A percentile compares a stretch with the other conserved stretches of the same genome.
Evolutionary conservation across 1,140 invertebrate genomes (phyloP).

Genomic region (Latrodectus geometricus): DNA sequence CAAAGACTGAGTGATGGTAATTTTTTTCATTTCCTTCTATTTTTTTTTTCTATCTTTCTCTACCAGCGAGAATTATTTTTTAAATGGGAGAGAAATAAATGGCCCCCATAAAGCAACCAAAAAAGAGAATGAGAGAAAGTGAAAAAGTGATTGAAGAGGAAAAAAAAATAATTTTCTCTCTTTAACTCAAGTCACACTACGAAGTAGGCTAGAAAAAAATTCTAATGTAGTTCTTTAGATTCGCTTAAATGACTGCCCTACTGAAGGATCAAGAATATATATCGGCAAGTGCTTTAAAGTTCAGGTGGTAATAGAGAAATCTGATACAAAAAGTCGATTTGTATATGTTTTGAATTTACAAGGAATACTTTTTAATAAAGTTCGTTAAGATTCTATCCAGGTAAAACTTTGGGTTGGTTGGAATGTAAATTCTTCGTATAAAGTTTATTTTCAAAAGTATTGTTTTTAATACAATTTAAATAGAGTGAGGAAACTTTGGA

Average conservation of each 20-base stretch:
- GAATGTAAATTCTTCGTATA: too few relatives aligned
- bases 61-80: slow-evolving; percentile 40
- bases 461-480: too few relatives aligned
- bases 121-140: not conserved
- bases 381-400: too few relatives aligned
- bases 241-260: not conserved
- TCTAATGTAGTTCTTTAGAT: slow-evolving; percentile 42
- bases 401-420: too few relatives aligned
- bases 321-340: too few relatives aligned
- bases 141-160: slow-evolving; percentile 1
- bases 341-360: too few relatives aligned
- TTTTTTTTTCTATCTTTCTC: not conserved
- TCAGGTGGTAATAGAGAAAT: too few relatives aligned
- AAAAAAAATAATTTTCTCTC: slow-evolving; percentile 36
- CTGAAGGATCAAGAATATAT: too few relatives aligned
- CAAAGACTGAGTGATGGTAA: slow-evolving; percentile 23
- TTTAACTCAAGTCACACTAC: slow-evolving; percentile 12
- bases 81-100: slow-evolving; percentile 33
- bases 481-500: too few relatives aligned
- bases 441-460: not conserved
- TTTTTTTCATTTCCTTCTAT: slow-evolving; percentile 9
- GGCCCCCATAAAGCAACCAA: slow-evolving; percentile 18
- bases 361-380: too few relatives aligned
- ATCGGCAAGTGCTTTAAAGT: too few relatives aligned
- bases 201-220: not conserved